phyloP scores from a whole-genome alignment of 2,113 vertebrate species.

The Oryzias celebensis region DNA sequence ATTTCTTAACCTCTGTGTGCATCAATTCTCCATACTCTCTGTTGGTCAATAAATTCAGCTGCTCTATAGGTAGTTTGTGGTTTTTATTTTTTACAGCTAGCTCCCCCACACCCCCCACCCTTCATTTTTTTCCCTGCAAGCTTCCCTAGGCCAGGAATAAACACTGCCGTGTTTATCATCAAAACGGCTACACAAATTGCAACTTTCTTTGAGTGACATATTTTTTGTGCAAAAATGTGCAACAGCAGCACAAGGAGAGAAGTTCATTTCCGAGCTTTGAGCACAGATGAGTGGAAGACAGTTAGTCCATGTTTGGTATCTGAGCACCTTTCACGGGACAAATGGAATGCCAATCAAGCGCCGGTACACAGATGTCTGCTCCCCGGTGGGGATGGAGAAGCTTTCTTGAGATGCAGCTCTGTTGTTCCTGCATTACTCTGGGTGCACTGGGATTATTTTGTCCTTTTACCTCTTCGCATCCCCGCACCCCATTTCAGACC shows the following conservation, averaged over 20 bases:
- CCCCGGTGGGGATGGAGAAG: conserved; percentile 58
- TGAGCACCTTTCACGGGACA: conserved; percentile 74
- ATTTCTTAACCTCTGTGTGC: conserved; percentile 21
- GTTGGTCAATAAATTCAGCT: neutral
- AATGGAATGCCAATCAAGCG: conserved; percentile 76
- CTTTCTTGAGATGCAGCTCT: conserved; percentile 70
- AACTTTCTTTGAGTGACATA: conserved; percentile 60
- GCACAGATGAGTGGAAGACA: conserved; percentile 67
- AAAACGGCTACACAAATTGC: conserved; percentile 58
- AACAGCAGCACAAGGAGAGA: conserved; percentile 38
- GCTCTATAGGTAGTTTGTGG: no score
- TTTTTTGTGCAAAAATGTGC: conserved; percentile 52
- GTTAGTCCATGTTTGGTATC: conserved; percentile 64
- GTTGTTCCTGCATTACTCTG: conserved; percentile 69
- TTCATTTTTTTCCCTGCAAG: conserved; percentile 19
- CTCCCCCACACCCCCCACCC: no score
- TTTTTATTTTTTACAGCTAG: no score
- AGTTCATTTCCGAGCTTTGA: conserved; percentile 67
- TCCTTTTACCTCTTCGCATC: conserved; percentile 67
- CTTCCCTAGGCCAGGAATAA: conserved; percentile 35
- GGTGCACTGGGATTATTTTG: conserved; percentile 75
- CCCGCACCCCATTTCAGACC: conserved; percentile 54
- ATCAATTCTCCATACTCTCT: conserved; percentile 15
- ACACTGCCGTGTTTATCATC: conserved; percentile 61
- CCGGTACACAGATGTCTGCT: conserved; percentile 62